phyloP scores from a whole-genome alignment of 2,113 vertebrate genomes.

The Boulengeromyrus knoepffleri region DNA sequence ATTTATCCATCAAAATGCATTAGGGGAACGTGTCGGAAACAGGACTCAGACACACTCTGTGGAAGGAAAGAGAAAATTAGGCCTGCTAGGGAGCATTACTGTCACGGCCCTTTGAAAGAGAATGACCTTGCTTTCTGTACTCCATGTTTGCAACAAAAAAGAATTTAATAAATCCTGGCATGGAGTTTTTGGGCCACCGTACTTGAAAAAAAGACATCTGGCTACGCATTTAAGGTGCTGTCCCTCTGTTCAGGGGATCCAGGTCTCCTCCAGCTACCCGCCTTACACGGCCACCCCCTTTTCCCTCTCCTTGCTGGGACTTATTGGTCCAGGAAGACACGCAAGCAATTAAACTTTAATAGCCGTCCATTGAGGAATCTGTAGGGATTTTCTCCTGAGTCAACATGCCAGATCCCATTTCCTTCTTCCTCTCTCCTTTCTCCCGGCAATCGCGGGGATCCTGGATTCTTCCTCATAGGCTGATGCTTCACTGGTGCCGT shows the following conservation, averaged over 20 bases:
- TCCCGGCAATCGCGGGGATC: not conserved
- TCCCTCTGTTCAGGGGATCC: not conserved
- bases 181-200: too few species aligned
- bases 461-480: not conserved
- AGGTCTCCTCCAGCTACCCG: not conserved
- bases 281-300: not conserved
- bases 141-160: not conserved
- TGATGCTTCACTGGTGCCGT: not conserved
- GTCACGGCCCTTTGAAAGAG: slow-evolving; percentile 1
- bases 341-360: slow-evolving; percentile 58
- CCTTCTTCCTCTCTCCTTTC: slow-evolving; percentile 47
- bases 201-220: not conserved
- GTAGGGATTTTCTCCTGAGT: slow-evolving; percentile 59
- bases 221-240: not conserved
- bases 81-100: slow-evolving; percentile 33
- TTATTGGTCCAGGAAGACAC: slow-evolving; percentile 27
- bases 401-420: slow-evolving; percentile 67
- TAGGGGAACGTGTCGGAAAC: slow-evolving; percentile 45
- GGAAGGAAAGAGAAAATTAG: slow-evolving; percentile 35
- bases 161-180: not conserved
- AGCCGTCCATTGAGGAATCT: slow-evolving; percentile 49
- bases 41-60: slow-evolving; percentile 42
- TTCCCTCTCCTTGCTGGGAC: not conserved
- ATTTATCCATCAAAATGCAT: slow-evolving; percentile 43
- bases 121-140: not conserved